Conservation (phyloP, 1,140 invertebrate species). For the Heliconius hewitsoni region DNA sequence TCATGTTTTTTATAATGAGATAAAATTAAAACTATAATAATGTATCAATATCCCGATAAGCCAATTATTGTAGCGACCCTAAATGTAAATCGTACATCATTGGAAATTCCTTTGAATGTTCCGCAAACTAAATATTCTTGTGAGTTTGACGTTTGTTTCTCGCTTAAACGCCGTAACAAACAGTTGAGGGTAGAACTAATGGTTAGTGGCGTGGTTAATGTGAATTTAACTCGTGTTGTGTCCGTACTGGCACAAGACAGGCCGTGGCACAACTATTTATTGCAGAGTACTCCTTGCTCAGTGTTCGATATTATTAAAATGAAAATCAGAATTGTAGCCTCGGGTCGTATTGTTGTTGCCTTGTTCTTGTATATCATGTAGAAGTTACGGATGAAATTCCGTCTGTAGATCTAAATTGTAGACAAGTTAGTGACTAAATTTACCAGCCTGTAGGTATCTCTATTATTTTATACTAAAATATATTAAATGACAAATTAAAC, state of each 20-base stretch:
- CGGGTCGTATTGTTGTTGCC: background rate
- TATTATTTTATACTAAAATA: background rate
- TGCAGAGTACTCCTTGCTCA: background rate
- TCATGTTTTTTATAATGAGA: background rate
- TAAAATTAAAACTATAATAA: background rate
- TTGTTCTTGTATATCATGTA: background rate
- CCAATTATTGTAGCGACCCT: slow-evolving; percentile 15
- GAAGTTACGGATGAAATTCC: background rate
- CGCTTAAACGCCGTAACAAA: slow-evolving; percentile 29
- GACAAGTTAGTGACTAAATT: background rate
- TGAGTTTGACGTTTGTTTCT: slow-evolving; percentile 37
- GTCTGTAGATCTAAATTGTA: background rate
- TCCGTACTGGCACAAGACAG: slow-evolving; percentile 1
- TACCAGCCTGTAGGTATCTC: background rate
- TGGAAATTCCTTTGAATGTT: slow-evolving; percentile 45
- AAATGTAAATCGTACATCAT: slow-evolving; percentile 34
- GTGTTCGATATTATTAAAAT: slow-evolving; percentile 4
- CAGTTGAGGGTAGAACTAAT: slow-evolving; percentile 33
- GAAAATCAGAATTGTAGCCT: slow-evolving; percentile 1
- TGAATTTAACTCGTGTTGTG: slow-evolving; percentile 11
- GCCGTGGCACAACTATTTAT: slow-evolving; percentile 12
- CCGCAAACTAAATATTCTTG: slow-evolving; percentile 34
- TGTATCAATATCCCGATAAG: background rate
- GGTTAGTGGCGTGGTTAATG: slow-evolving; percentile 31
- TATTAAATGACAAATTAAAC: background rate